These are phyloP conservation scores for Carpatolechia fugitivella DNA, from an alignment of 2,888 invertebrate genomes.

Conservation along the genomic window DNA sequence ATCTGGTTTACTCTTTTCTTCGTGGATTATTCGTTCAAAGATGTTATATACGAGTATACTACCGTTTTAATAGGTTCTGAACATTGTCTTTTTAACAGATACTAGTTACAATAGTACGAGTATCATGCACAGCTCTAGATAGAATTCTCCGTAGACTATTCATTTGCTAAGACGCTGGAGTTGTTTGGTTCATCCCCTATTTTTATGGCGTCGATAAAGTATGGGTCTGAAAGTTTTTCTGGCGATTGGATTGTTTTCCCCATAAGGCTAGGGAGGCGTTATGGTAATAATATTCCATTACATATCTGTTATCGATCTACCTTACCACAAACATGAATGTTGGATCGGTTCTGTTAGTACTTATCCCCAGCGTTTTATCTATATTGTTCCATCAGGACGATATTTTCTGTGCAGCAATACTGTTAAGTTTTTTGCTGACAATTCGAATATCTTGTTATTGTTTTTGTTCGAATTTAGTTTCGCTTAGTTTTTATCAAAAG, in stretches of 20 bases:
- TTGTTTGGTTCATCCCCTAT: slow-evolving; percentile 20
- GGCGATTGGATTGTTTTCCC: slow-evolving; percentile 25
- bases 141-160: slow-evolving; percentile 53
- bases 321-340: slow-evolving; percentile 2
- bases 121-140: not conserved
- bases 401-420: not conserved
- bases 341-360: slow-evolving; percentile 1
- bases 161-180: slow-evolving; percentile 50
- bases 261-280: slow-evolving; percentile 9
- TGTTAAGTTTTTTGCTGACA: slow-evolving; percentile 1
- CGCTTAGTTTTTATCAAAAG: not conserved
- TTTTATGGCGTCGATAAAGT: slow-evolving; percentile 24
- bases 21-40: no score
- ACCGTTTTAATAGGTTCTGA: no score
- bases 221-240: slow-evolving; percentile 19
- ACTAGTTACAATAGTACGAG: not conserved
- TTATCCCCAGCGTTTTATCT: slow-evolving; percentile 1
- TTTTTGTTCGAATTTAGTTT: not conserved
- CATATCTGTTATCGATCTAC: slow-evolving; percentile 9
- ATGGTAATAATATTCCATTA: slow-evolving; percentile 15
- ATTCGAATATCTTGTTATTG: not conserved
- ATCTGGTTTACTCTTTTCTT: no score
- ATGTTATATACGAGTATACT: no score
- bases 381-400: slow-evolving; percentile 6
- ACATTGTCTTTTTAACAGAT: no score